Conservation (phyloP, 2,113 vertebrate species). For the Marmota flaviventris region DNA sequence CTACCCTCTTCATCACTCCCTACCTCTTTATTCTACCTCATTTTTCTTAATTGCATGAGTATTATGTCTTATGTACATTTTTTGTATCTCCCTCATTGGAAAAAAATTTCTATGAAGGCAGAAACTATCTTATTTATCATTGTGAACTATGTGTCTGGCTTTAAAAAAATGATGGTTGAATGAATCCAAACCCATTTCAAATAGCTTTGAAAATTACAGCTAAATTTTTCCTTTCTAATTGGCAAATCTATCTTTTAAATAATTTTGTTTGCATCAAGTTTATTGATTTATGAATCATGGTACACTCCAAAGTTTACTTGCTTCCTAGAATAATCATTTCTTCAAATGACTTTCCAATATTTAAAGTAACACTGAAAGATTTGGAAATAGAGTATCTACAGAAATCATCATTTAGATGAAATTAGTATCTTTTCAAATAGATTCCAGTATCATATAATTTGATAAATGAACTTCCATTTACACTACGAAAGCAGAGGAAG, state of each 20-base stretch:
- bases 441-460: constrained; percentile 17
- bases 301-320: constrained; percentile 25
- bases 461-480: constrained; percentile 58
- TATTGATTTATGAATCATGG: constrained; percentile 52
- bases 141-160: neutral
- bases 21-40: neutral
- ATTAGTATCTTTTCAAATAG: constrained; percentile 61
- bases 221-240: constrained; percentile 54
- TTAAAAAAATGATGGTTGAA: neutral
- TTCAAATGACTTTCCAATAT: constrained; percentile 41
- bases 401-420: constrained; percentile 23
- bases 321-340: constrained; percentile 45
- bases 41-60: constrained; percentile 15
- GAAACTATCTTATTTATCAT: neutral
- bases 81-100: neutral
- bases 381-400: neutral
- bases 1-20: neutral
- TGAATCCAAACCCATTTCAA: constrained; percentile 29
- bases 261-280: constrained; percentile 57
- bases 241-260: constrained; percentile 50
- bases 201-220: constrained; percentile 43
- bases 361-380: constrained; percentile 47
- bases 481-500: neutral
- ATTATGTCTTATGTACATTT: neutral
- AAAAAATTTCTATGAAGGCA: constrained; percentile 1